Base-by-base conservation (phyloP, 2,113 vertebrate genomes). In the Vulpes ferrilata region DNA sequence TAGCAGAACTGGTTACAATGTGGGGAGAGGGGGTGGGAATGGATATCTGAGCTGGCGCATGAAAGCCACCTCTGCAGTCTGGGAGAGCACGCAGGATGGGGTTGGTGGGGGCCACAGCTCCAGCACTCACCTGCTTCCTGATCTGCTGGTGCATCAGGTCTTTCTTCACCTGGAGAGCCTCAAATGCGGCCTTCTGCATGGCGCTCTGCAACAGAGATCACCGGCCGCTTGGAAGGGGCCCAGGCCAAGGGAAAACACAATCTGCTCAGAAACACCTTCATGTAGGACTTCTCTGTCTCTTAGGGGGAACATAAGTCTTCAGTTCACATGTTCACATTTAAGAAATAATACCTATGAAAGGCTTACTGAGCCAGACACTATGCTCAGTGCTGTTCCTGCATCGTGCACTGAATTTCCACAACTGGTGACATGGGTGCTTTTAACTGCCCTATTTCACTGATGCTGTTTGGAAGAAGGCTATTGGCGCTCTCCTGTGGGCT, bases 121-220 rank as follows among this genome's bases (percentile, higher is more conserved):
- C 53, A 0, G n/a, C 1, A 67, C 99, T 97, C 93, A 99, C 99
- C 99, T 99, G 99, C 95, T 98, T 99, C 94, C 99, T 99, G 96
- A 99, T 99, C 96, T 99, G 99, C 85, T 98, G 98, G 27, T 99
- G 99, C 76, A 99, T 99, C 8, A 99, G 98, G 81, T 99, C 99
- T 83, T 99, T 99, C 98, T 99, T 99, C 96, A 99, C 98, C 97
- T 99, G 99, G 74, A 99, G 98, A 11, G 99, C 99, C 98, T 99
- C 99, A n/a, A 99, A 99, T 0, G 99, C 99, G 5, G 99, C 99
- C 98, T 99, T 99, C 99, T 99, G 99, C 99, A 99, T 99, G 95
- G 99, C 99, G 48, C 99, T 99, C 99, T 99, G 98, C n/a, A 94
- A 94, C 3, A 62, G 11, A 98, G 81, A 57, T 2, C 89, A 78